Evolutionary conservation across 92 coral and sea anemone species (phyloP).

Genomic region (Porites evermanni): DNA sequence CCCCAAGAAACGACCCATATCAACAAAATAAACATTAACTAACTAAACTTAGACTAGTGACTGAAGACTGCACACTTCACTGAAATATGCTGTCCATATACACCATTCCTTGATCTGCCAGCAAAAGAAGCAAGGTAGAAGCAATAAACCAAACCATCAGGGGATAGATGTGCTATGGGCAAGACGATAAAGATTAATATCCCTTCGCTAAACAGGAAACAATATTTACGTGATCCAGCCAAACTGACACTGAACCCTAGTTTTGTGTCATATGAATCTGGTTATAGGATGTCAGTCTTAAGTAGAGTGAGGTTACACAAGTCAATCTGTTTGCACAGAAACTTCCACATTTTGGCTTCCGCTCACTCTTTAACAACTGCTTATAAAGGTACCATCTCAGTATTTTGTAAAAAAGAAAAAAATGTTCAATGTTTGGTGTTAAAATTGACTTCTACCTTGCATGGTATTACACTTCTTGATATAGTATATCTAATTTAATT

Average conservation of each 20-base stretch:
- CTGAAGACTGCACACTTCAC: neutral
- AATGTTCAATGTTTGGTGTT: too few species aligned
- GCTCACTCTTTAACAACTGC: too few species aligned
- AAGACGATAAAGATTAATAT: too few species aligned
- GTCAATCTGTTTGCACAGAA: too few species aligned
- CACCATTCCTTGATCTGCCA: conserved; percentile 17
- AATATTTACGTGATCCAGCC: too few species aligned
- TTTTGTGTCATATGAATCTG: neutral
- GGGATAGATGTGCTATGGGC: neutral
- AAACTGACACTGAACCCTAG: too few species aligned
- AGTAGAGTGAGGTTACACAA: neutral
- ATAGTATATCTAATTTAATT: conserved; percentile 4
- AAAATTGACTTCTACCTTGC: conserved; percentile 8
- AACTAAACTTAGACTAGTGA: conserved; percentile 2
- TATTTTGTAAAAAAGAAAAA: too few species aligned
- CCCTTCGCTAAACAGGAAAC: too few species aligned
- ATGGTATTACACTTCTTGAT: neutral
- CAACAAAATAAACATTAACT: conserved; percentile 17
- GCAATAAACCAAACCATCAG: neutral
- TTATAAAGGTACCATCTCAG: too few species aligned
- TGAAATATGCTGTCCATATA: neutral
- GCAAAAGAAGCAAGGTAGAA: neutral
- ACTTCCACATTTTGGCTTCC: too few species aligned
- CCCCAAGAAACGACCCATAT: conserved; percentile 32
- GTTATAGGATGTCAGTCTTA: neutral